Percentiles rank a stretch among this genome's conserved stretches.
Conservation (phyloP, 64 coral and sea anemone species). For the Stylophora pistillata region DNA sequence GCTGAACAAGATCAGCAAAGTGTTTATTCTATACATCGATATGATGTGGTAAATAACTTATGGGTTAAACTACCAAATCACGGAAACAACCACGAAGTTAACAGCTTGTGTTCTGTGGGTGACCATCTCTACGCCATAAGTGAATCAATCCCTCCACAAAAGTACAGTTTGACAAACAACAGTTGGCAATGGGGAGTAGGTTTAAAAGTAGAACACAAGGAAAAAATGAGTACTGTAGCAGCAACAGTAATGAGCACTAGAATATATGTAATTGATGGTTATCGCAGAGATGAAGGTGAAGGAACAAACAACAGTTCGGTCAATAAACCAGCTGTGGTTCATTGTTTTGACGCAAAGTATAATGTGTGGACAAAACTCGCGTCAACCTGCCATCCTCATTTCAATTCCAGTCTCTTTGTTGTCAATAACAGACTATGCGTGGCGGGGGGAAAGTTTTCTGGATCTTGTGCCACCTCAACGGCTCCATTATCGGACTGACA, state of each 20-base stretch:
- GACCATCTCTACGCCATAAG: neutral
- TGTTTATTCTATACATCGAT: neutral
- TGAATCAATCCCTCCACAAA: neutral
- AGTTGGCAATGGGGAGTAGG: neutral
- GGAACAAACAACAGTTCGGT: too few relatives aligned
- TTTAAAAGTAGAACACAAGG: neutral
- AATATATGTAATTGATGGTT: slow-evolving; percentile 3
- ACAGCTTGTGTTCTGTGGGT: neutral
- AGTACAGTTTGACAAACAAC: neutral
- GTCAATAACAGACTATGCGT: neutral
- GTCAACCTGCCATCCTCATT: neutral
- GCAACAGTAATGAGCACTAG: neutral
- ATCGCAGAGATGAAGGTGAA: too few relatives aligned
- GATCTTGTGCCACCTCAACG: too few relatives aligned
- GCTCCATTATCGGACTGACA: too few relatives aligned
- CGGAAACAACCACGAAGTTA: neutral
- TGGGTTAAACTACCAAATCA: neutral
- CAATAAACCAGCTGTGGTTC: neutral
- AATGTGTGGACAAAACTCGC: neutral
- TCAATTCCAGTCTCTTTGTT: slow-evolving; percentile 30
- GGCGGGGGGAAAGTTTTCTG: slow-evolving; percentile 15
- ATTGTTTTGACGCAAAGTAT: slow-evolving; percentile 19
- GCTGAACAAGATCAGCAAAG: too few relatives aligned
- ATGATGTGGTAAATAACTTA: neutral
- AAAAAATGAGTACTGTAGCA: neutral